phyloP scores from a whole-genome alignment of 2,113 vertebrate genomes.

The Silurus meridionalis region DNA sequence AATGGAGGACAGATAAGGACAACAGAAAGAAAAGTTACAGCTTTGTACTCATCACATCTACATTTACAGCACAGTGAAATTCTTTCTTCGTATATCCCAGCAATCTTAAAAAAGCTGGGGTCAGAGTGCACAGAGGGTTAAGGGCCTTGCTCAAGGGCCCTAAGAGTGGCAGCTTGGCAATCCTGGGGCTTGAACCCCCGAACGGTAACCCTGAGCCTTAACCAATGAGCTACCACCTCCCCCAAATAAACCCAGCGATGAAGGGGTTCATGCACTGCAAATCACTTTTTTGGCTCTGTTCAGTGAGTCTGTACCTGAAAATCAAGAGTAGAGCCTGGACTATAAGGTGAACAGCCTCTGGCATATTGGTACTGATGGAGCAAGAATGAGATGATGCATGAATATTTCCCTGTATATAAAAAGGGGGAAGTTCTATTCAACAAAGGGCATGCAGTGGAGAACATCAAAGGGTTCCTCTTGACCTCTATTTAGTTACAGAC shows the following conservation, averaged over 20 bases:
- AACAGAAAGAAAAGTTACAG: too few relatives aligned
- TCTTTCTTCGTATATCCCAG: too few relatives aligned
- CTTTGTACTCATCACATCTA: too few relatives aligned
- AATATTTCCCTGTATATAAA: background rate
- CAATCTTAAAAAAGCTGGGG: too few relatives aligned
- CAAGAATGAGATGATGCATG: background rate
- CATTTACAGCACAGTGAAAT: too few relatives aligned
- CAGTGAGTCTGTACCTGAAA: background rate
- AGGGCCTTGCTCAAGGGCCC: too few relatives aligned
- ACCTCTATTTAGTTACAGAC: conserved; percentile 50
- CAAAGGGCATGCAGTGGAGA: conserved; percentile 1
- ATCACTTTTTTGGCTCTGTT: background rate
- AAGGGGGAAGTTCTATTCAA: background rate
- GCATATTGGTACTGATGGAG: background rate
- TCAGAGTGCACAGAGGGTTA: too few relatives aligned
- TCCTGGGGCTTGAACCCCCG: too few relatives aligned
- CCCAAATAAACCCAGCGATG: background rate
- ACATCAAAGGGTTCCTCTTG: conserved; percentile 50
- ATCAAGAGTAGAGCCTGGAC: background rate
- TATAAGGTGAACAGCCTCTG: background rate
- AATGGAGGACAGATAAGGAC: background rate
- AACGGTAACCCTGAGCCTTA: too few relatives aligned
- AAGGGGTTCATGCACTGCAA: background rate
- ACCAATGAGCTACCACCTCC: too few relatives aligned
- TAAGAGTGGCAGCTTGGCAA: too few relatives aligned